Evolutionary conservation across 2,888 invertebrate species (phyloP).

Genomic region (Bembecia ichneumoniformis): DNA sequence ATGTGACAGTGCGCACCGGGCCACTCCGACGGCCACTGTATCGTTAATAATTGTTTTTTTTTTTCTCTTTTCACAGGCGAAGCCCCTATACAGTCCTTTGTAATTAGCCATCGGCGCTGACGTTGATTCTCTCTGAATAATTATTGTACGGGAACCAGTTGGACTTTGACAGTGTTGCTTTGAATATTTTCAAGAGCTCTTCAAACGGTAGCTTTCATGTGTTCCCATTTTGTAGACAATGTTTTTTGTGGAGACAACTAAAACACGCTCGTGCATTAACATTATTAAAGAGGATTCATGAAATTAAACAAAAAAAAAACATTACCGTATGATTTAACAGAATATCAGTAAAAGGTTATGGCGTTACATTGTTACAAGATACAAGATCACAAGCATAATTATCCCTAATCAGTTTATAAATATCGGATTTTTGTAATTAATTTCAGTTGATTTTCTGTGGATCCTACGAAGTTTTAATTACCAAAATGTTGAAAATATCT

Average conservation of each 20-base stretch:
- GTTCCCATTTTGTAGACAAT: neutral
- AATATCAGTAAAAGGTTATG: too few species aligned
- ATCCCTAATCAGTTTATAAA: too few species aligned
- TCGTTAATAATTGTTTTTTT: slow-evolving; percentile 63
- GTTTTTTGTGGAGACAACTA: neutral
- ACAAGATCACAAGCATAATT: too few species aligned
- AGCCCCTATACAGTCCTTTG: slow-evolving; percentile 61
- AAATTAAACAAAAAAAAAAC: too few species aligned
- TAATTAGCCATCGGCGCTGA: slow-evolving; percentile 61
- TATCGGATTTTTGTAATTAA: too few species aligned
- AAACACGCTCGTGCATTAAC: too few species aligned
- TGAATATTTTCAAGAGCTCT: slow-evolving; percentile 25
- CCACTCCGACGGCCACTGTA: slow-evolving; percentile 65
- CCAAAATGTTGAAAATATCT: too few species aligned
- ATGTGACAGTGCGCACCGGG: slow-evolving; percentile 64
- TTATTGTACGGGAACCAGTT: slow-evolving; percentile 30
- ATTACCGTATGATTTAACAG: too few species aligned
- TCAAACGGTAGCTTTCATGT: slow-evolving; percentile 5
- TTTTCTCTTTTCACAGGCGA: slow-evolving; percentile 54
- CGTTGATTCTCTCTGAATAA: slow-evolving; percentile 58
- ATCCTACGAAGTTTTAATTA: too few species aligned
- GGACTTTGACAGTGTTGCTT: neutral
- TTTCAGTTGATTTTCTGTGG: too few species aligned
- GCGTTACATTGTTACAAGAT: too few species aligned
- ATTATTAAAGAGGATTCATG: too few species aligned